phyloP scores from a whole-genome alignment of 2,888 invertebrate species.

The Dicycla oo region DNA sequence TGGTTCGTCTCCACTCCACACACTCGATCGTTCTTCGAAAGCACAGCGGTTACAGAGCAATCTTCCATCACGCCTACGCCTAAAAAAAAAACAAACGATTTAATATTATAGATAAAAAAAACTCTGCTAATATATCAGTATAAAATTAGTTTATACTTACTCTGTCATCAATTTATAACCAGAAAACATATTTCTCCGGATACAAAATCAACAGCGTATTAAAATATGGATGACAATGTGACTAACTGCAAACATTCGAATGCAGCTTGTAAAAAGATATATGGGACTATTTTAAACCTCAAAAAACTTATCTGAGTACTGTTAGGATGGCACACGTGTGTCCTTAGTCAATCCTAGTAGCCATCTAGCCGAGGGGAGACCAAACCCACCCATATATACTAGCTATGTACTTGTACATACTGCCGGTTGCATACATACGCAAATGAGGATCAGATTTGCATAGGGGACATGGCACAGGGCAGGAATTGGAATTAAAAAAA shows the following conservation, averaged over 20 bases:
- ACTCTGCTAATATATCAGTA: not conserved
- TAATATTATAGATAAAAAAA: not conserved
- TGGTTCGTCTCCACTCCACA: conserved; percentile 94
- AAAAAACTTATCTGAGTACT: not conserved
- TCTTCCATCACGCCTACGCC: conserved; percentile 95
- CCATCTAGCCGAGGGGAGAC: conserved; percentile 41
- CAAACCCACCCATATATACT: conserved; percentile 4
- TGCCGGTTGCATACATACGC: not conserved
- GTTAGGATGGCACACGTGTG: not conserved
- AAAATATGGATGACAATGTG: not conserved
- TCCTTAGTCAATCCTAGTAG: not conserved
- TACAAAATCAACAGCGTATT: not conserved
- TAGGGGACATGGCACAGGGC: conserved; percentile 19
- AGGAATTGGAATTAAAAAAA: conserved; percentile 11
- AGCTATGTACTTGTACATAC: not conserved
- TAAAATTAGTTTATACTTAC: conserved; percentile 15
- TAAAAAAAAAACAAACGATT: conserved; percentile 73
- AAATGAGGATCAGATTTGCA: conserved; percentile 10
- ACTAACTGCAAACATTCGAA: too few relatives aligned
- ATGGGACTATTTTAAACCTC: not conserved
- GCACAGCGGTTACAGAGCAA: conserved; percentile 93
- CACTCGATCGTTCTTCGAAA: conserved; percentile 92
- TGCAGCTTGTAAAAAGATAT: not conserved
- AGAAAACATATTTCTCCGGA: conserved; percentile 34
- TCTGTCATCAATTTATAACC: conserved; percentile 36